Base-by-base conservation (phyloP, 2,888 invertebrate genomes). In the Chrysolina americana region DNA sequence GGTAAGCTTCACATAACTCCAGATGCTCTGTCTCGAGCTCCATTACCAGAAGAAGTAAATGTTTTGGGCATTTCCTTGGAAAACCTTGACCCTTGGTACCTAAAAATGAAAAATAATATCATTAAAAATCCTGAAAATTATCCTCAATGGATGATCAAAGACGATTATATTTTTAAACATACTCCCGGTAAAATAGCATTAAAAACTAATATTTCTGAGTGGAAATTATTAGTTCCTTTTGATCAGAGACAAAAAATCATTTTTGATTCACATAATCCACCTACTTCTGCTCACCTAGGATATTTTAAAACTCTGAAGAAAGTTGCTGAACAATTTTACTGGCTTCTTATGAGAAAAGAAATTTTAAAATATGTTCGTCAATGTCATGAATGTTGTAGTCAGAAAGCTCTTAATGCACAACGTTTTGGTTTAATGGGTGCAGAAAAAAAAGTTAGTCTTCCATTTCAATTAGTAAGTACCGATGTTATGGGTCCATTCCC, bases 1-100 rank as follows among this genome's bases (percentile, higher is more conserved):
- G 75, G 77, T n/a, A 69, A 56, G 28, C 48, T 69, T n/a, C 17
- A 75, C 23, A 36, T 69, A 17, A 64, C 75, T 19, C 73, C 75
- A 56, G 72, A 75, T 50, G 73, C 75, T 13, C 48, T 75, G 11
- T 71, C 64, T 62, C 59, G 63, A 63, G 41, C 68, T 36, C n/a
- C 36, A 59, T 9, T 56, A 15, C 9, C 53, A 19, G 41, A 50
- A 41, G 62, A 63, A 56, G 15, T 41, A n/a, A 36, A 17, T 66
- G 23, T 21, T 53, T 74, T 65, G 44, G 47, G 28, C 21, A 44
- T 70, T 70, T 59, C 65, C 8, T 53, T 69, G 11, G 65, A 62
- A 19, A 65, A 56, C 11, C 53, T 70, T 15, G 73, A 76, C 11
- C 17, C 44, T 11, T 73, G 50, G 65, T 73, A 73, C 53, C 19